Conservation (phyloP, 2,888 invertebrate species). For the Heliconius ethilla region DNA sequence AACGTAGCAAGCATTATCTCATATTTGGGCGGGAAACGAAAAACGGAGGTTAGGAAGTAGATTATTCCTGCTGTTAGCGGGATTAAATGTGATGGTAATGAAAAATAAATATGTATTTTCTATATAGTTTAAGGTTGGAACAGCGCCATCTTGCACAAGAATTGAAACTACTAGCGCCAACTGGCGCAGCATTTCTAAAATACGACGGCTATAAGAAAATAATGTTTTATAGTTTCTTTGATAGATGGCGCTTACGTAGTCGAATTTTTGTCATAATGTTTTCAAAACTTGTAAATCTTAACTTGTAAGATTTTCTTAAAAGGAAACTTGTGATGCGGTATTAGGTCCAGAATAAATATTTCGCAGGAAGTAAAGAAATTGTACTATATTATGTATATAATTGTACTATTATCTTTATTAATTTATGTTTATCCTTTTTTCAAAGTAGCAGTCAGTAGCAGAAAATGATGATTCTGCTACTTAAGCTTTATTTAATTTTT, state of each 20-base stretch:
- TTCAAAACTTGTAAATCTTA: background rate
- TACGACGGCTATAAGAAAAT: background rate
- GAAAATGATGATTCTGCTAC: no score
- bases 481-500: no score
- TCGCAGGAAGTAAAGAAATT: background rate
- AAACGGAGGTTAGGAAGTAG: no score
- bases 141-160: conserved; percentile 15
- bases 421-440: no score
- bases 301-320: background rate
- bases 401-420: no score
- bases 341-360: background rate
- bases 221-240: background rate
- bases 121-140: background rate
- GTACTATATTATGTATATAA: no score
- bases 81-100: no score
- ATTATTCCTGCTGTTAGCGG: no score
- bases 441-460: no score
- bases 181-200: background rate
- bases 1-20: no score
- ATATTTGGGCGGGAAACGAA: no score
- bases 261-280: background rate
- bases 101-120: no score
- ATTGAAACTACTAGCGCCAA: background rate
- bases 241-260: conserved; percentile 36
- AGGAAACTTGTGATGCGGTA: background rate